Base-by-base conservation (phyloP, 2,113 vertebrate species). In the Accipiter cooperii region DNA sequence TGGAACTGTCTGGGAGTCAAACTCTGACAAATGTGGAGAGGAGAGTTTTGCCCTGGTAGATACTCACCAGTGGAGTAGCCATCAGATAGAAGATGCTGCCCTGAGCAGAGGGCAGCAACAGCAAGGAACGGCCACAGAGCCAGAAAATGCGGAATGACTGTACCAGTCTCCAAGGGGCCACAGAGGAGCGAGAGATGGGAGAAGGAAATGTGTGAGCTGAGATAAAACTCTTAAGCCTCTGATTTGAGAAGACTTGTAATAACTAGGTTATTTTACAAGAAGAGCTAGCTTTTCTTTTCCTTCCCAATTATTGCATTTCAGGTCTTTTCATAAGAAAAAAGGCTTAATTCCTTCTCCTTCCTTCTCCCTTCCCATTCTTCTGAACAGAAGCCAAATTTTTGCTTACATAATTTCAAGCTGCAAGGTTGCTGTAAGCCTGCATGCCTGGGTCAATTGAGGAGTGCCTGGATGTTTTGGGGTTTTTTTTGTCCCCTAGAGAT, bases 361-460 rank as follows among this genome's bases (percentile, higher is more conserved):
- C 17, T 89, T 60, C 46, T 92, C 34, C 18, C 14, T 93, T 31
- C 31, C 13, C 10, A 4, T 86, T 96, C 49, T 74, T 80, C 34
- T 89, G 64, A 89, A 89, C 55, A 84, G 65, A 70, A 94, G 85
- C 79, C 86, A 52, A 65, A 21, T 77, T 75, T 93, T 85, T 93
- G 75, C 82, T 89, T 86, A 18, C 28, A 22, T 83, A 55, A 84
- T 90, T 95, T 77, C 64, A 63, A 81, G 68, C 51, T 70, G 42
- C 46, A 52, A 47, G 42, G 55, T 55, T 86, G 55, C 68, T 70
- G 42, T 80, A 71, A 90, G 40, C n/a, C 80, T 83, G 44, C n/a
- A 31, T 0, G 34, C 28, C 78, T 93, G 38, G 75, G 71, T 93
- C 82, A 68, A 0, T 44, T 10, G 2, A 46, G 75, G 36, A 90